These are phyloP conservation scores for Tympanoctomys barrerae DNA, from an alignment of 2,797 vertebrate species.

Conservation along the genomic window DNA sequence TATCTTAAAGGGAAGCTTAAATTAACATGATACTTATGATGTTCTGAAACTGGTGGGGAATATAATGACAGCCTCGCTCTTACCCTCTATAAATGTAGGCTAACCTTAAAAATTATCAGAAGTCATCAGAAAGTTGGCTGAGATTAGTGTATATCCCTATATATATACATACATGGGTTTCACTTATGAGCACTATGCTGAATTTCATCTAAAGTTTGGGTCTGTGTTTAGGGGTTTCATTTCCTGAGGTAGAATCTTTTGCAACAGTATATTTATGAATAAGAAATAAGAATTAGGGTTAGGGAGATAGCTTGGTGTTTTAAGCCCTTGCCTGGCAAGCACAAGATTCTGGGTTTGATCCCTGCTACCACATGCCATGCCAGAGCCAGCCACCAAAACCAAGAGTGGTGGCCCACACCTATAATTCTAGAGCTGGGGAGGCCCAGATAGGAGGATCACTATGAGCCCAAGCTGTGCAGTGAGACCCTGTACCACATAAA, in stretches of 20 bases:
- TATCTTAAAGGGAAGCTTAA: slow-evolving; percentile 49
- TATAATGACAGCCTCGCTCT: not conserved
- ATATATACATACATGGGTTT: not conserved
- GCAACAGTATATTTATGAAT: not conserved
- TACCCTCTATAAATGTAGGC: not conserved
- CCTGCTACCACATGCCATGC: too few species aligned
- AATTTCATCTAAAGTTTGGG: not conserved
- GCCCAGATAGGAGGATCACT: too few species aligned
- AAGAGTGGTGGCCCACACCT: too few species aligned
- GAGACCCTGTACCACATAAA: too few species aligned
- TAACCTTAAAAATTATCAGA: not conserved
- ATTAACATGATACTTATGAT: not conserved
- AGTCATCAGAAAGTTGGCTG: not conserved
- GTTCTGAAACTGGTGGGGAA: not conserved
- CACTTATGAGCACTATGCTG: not conserved
- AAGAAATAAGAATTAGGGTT: not conserved
- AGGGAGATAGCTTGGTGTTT: too few species aligned
- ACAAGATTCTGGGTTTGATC: too few species aligned
- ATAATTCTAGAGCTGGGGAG: too few species aligned
- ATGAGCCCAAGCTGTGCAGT: too few species aligned
- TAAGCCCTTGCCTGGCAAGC: too few species aligned
- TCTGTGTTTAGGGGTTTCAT: slow-evolving; percentile 44
- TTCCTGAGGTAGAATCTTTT: not conserved
- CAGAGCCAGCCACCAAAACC: too few species aligned
- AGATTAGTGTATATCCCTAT: not conserved